These are phyloP conservation scores for Otolemur garnettii DNA, from an alignment of 2,113 vertebrate species.

Conservation along the genomic window DNA sequence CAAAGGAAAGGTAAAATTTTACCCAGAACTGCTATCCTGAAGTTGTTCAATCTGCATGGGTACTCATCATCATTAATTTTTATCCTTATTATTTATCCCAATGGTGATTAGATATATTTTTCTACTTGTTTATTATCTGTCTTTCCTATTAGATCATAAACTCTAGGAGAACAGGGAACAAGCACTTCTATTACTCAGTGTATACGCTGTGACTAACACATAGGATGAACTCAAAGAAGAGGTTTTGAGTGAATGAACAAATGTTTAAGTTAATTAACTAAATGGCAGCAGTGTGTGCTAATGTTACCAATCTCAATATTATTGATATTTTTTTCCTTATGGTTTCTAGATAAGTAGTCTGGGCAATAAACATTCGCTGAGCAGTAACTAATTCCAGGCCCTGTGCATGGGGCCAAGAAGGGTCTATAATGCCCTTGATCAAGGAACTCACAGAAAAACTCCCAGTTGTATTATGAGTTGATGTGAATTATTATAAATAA, in stretches of 20 bases:
- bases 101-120: neutral
- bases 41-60: neutral
- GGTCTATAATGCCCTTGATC: neutral
- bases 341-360: neutral
- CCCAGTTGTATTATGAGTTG: neutral
- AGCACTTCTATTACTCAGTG: neutral
- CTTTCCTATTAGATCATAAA: neutral
- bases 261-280: no score
- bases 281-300: neutral
- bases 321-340: neutral
- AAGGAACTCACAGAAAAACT: neutral
- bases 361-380: neutral
- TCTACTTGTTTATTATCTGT: neutral
- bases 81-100: neutral
- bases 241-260: neutral
- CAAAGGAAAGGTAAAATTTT: slow-evolving; percentile 29
- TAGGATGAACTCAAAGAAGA: neutral
- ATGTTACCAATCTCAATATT: fast-evolving
- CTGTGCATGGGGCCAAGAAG: neutral
- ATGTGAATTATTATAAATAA: slow-evolving; percentile 31
- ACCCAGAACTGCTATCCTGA: neutral
- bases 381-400: neutral
- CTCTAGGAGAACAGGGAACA: neutral
- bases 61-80: slow-evolving; percentile 1
- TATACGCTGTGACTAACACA: neutral